Evolutionary conservation across 1,140 invertebrate species (phyloP).

Genomic region (Pseudobourletiella spinata): DNA sequence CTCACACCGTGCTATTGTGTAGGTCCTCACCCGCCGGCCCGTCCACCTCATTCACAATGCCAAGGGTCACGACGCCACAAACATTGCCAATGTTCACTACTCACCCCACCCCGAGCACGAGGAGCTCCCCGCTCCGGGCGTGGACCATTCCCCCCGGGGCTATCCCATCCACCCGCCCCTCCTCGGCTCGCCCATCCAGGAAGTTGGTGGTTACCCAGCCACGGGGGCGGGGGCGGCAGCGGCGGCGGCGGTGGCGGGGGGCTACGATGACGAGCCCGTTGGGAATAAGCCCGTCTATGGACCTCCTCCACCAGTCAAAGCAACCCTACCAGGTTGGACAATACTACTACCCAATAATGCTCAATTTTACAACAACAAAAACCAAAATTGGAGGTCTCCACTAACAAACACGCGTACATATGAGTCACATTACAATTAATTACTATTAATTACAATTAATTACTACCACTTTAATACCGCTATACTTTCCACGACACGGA

Average conservation of each 20-base stretch:
- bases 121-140: constrained; percentile 18
- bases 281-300: constrained; percentile 10
- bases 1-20: no score
- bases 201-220: neutral
- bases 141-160: constrained; percentile 31
- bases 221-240: neutral
- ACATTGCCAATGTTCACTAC: constrained; percentile 34
- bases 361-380: neutral
- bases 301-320: neutral
- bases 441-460: no score
- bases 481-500: no score
- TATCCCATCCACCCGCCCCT: constrained; percentile 14
- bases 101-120: constrained; percentile 32
- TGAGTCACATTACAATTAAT: no score
- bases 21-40: constrained; percentile 29
- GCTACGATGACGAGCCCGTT: neutral
- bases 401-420: neutral
- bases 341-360: no score
- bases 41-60: constrained; percentile 28
- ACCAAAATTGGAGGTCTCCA: neutral
- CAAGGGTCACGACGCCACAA: constrained; percentile 29
- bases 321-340: neutral
- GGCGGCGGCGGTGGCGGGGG: neutral
- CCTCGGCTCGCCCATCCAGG: neutral
- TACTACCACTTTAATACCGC: no score